phyloP scores from a whole-genome alignment of 2,888 invertebrate species.

The Cybosia mesomella region DNA sequence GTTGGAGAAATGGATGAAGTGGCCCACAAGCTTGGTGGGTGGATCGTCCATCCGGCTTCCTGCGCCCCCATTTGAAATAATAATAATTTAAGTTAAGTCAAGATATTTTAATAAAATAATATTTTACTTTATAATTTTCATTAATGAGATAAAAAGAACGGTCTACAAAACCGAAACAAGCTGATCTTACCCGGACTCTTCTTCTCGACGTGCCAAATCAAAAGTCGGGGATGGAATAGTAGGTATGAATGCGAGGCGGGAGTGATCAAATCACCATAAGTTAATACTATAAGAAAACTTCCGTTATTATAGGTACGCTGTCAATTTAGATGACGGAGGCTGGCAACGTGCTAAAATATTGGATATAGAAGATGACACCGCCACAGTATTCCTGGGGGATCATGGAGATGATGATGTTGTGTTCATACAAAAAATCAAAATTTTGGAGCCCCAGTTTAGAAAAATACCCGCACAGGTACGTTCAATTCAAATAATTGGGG shows the following conservation, averaged over 20 bases:
- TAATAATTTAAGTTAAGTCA: too few relatives aligned
- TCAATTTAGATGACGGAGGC: constrained; percentile 76
- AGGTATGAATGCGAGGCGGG: neutral
- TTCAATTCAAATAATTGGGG: neutral
- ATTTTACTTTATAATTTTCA: too few relatives aligned
- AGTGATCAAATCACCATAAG: neutral
- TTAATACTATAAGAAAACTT: neutral
- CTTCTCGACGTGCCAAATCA: neutral
- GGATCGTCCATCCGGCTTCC: too few relatives aligned
- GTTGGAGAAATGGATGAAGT: too few relatives aligned
- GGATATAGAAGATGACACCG: constrained; percentile 81
- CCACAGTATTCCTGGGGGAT: constrained; percentile 91
- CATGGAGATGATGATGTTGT: constrained; percentile 90
- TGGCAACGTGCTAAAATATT: constrained; percentile 87
- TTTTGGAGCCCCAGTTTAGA: constrained; percentile 89
- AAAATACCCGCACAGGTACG: constrained; percentile 89
- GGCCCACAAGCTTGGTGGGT: too few relatives aligned
- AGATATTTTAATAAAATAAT: too few relatives aligned
- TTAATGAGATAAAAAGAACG: too few relatives aligned
- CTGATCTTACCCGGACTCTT: too few relatives aligned
- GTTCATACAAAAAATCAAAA: constrained; percentile 84
- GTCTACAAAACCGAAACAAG: too few relatives aligned
- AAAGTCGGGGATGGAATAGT: too few relatives aligned
- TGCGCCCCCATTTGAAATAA: too few relatives aligned
- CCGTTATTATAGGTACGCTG: constrained; percentile 73